Base-by-base conservation (phyloP, 2,113 vertebrate species). In the Myodes glareolus region DNA sequence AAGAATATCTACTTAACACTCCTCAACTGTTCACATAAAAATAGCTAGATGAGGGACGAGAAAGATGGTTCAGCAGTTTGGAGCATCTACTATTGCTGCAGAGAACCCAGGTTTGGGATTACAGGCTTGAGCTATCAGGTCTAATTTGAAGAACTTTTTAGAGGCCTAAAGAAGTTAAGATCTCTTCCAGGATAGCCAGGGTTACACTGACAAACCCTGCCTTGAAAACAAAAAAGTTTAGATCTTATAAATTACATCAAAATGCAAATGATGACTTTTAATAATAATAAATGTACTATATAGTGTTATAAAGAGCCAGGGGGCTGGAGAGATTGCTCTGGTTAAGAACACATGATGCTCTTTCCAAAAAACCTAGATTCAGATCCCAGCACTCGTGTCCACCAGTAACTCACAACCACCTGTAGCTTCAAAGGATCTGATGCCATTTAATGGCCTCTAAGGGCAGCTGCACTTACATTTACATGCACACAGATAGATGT, bases 141-240 rank as follows among this genome's bases (percentile, higher is more conserved):
- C 8, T 23, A 70, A 68, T 55, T 36, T n/a, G 90, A 90, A 88
- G 70, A 88, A 87, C 14, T 75, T 92, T 94, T 92, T 52, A 87
- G 73, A 87, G 42, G 36, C 45, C 80, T 23, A 77, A 88, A 88
- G n/a, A 39, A 61, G 39, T 21, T 19, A n/a, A 88, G 63, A 92
- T 63, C 50, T 58, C 67, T 68, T 68, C 31, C 67, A 68, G 67
- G 31, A 68, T 13, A 68, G 67, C 31, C 31, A 68, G 67, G 67
- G 31, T 11, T 68, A 36, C 31, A 68, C 1, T 16, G 31, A 68
- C 13, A 68, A 68, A 13, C 31, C 29, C 31, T 68, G 67, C 67
- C 13, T 68, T 13, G 14, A 68, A 68, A 67, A 29, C 31, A 68
- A 68, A 33, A 68, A 33, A 68, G 47, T 14, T 13, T 45, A 88